Evolutionary conservation across 2,113 vertebrate species (phyloP).

Genomic region (Eudyptes chrysolophus): DNA sequence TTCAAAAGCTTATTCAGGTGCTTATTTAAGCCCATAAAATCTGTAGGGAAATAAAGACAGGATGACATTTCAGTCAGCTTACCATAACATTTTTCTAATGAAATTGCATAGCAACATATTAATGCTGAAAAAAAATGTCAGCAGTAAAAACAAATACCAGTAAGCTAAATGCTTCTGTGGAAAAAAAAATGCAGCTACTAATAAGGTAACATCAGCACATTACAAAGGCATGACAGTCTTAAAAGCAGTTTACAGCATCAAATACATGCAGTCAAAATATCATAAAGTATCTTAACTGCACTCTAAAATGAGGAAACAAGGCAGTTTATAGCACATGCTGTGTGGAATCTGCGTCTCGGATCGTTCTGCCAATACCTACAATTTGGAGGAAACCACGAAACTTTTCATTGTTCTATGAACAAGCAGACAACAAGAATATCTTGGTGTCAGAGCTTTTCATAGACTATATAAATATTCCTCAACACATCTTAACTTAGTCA

Average conservation of each 20-base stretch:
- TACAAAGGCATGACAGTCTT: conserved; percentile 47
- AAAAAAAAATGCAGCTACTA: conserved; percentile 19
- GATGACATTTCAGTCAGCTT: conserved; percentile 68
- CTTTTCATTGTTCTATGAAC: conserved; percentile 30
- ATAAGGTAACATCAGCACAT: conserved; percentile 45
- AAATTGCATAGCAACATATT: conserved; percentile 52
- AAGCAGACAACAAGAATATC: conserved; percentile 38
- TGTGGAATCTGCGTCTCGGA: conserved; percentile 14
- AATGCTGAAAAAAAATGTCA: conserved; percentile 44
- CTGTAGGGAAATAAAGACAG: conserved; percentile 50
- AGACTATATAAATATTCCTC: conserved; percentile 39
- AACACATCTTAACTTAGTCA: conserved; percentile 32
- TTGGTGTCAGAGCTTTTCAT: conserved; percentile 1
- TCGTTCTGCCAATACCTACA: conserved; percentile 25
- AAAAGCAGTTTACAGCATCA: conserved; percentile 30
- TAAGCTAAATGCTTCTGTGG: conserved; percentile 38
- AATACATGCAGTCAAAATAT: conserved; percentile 6
- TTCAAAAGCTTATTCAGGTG: conserved; percentile 73
- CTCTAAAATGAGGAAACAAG: conserved; percentile 26
- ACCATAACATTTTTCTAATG: conserved; percentile 66
- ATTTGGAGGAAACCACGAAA: conserved; percentile 22
- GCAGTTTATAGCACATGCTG: not conserved
- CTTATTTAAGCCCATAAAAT: conserved; percentile 52
- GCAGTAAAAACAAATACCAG: conserved; percentile 66
- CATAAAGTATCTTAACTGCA: conserved; percentile 29